A percentile compares a stretch with the other conserved stretches of the same genome.
Evolutionary conservation across 1,140 invertebrate genomes (phyloP).

Genomic region (Rhagoletis zephyria): DNA sequence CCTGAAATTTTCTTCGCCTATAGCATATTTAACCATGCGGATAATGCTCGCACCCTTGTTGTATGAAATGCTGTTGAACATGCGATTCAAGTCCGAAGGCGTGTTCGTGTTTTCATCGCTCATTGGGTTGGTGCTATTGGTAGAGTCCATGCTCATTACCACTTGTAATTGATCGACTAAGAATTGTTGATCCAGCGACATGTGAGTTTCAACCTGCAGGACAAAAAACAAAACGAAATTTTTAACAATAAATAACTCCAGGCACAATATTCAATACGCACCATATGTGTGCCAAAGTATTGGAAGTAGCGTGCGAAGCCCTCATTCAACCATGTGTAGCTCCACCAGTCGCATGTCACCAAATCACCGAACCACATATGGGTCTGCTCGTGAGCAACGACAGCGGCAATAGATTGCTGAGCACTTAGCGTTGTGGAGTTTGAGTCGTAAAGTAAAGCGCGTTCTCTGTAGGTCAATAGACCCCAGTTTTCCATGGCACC

Average conservation of each 20-base stretch:
- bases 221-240: no score
- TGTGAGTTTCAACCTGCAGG: slow-evolving; percentile 73
- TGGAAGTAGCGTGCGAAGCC: slow-evolving; percentile 81
- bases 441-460: slow-evolving; percentile 76
- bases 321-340: slow-evolving; percentile 81
- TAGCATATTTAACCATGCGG: slow-evolving; percentile 83
- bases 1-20: slow-evolving; percentile 79
- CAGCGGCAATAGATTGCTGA: slow-evolving; percentile 76
- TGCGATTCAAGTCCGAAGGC: slow-evolving; percentile 74
- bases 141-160: slow-evolving; percentile 79
- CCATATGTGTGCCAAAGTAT: slow-evolving; percentile 79
- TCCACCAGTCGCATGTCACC: slow-evolving; percentile 82
- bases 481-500: slow-evolving; percentile 92
- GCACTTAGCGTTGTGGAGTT: slow-evolving; percentile 73
- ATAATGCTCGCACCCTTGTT: slow-evolving; percentile 81
- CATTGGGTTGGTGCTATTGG: slow-evolving; percentile 78
- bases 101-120: slow-evolving; percentile 75
- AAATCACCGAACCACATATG: slow-evolving; percentile 82
- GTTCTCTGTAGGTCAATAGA: slow-evolving; percentile 78
- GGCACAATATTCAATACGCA: slow-evolving; percentile 54
- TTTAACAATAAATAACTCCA: no score
- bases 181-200: slow-evolving; percentile 76
- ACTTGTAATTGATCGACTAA: slow-evolving; percentile 79
- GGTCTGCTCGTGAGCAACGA: slow-evolving; percentile 79
- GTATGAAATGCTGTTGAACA: slow-evolving; percentile 78